Percentiles rank a stretch among this genome's conserved stretches.
Evolutionary conservation across 37 sponge, comb jelly and placozoan species (phyloP).

Genomic region (Hormiphora californensis): DNA sequence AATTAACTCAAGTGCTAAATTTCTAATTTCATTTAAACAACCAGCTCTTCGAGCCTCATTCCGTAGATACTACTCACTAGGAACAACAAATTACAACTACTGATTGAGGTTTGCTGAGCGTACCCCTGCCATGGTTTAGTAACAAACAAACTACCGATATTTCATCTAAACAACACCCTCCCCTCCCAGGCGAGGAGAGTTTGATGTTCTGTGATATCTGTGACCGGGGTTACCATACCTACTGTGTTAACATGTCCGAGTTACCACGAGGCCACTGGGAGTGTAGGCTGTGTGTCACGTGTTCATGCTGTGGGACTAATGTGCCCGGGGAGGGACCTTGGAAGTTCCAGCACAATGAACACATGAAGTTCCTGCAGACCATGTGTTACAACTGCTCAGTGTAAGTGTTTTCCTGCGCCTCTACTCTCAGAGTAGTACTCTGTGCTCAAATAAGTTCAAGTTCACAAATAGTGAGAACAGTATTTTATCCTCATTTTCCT

Average conservation of each 20-base stretch:
- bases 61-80: too few relatives aligned
- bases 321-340: constrained; percentile 5
- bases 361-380: constrained; percentile 8
- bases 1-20: background rate
- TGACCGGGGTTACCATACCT: constrained; percentile 94
- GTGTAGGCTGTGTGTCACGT: constrained; percentile 58
- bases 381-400: constrained; percentile 15
- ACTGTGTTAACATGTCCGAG: constrained; percentile 67
- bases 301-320: constrained; percentile 56
- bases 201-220: constrained; percentile 90
- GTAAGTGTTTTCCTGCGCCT: too few relatives aligned
- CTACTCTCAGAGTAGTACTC: too few relatives aligned
- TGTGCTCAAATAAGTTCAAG: background rate
- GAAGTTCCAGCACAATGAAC: constrained; percentile 55
- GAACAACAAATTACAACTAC: too few relatives aligned
- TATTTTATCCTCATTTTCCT: background rate
- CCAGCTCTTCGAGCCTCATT: too few relatives aligned
- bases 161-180: too few relatives aligned
- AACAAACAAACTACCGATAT: constrained; percentile 37
- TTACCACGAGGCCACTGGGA: constrained; percentile 76
- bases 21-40: too few relatives aligned
- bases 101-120: too few relatives aligned
- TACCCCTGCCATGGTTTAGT: too few relatives aligned
- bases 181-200: constrained; percentile 8
- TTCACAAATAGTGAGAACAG: background rate